phyloP scores from a whole-genome alignment of 2,888 invertebrate genomes.

The Thereva unica region DNA sequence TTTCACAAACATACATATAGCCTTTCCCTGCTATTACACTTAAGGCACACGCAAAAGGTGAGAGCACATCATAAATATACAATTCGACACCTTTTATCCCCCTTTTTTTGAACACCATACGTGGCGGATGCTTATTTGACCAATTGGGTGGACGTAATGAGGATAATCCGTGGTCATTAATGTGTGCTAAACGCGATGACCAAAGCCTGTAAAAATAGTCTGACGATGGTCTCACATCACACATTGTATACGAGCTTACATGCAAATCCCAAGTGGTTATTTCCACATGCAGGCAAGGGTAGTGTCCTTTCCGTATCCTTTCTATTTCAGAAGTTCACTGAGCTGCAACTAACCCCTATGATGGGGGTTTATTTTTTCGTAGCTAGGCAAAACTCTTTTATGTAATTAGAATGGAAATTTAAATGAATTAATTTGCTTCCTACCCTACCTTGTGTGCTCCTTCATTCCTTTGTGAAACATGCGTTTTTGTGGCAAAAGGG shows the following conservation, averaged over 20 bases:
- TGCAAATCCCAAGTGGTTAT: not conserved
- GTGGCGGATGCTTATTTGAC: slow-evolving; percentile 36
- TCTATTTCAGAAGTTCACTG: too few species aligned
- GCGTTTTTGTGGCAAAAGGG: too few species aligned
- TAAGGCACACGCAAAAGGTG: not conserved
- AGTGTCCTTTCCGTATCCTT: too few species aligned
- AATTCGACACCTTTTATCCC: slow-evolving; percentile 7
- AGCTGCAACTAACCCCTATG: too few species aligned
- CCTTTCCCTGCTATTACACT: slow-evolving; percentile 2
- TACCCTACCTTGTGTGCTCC: too few species aligned
- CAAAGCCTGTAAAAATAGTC: slow-evolving; percentile 4
- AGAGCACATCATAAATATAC: not conserved
- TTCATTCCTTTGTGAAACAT: too few species aligned
- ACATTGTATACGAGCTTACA: not conserved
- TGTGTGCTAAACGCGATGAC: slow-evolving; percentile 12
- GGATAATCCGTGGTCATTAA: slow-evolving; percentile 39
- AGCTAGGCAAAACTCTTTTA: too few species aligned
- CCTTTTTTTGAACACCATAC: not conserved
- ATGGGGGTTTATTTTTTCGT: too few species aligned
- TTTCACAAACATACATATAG: too few species aligned
- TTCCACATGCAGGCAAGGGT: too few species aligned
- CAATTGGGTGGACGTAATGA: slow-evolving; percentile 39
- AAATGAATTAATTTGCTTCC: too few species aligned
- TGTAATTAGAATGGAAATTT: too few species aligned
- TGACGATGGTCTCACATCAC: not conserved